Evolutionary conservation across 2,888 invertebrate genomes (phyloP), one percentile per base, ranked within the genome.

Genomic region (Cecidostiba fungosa): DNA sequence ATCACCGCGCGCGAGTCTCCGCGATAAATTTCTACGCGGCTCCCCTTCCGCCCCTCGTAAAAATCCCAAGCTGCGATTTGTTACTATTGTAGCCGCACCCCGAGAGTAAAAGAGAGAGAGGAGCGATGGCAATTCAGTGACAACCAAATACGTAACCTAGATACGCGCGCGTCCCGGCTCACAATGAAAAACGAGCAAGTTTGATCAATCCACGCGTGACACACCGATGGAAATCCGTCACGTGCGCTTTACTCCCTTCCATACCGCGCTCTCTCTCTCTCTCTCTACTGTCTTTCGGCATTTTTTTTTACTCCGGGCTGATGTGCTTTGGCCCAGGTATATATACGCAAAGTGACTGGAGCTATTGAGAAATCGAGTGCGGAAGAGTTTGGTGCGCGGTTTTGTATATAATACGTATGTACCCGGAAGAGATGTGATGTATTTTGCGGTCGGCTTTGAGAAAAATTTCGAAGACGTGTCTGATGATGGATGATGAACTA

Each of bases 201-300:
- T 88, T 88, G 88, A 91, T 90, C 88, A 90, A 90, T 89, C 88
- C 85, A 84, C 87, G 85, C 83, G 88, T 85, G 86, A 23, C 87
- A 82, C 88, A 77, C 82, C 87, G 88, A 88, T 88, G 88, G 87
- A 90, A 90, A 89, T 89, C 89, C 88, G 85, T 89, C 89, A 89
- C 87, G 84, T 82, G 74, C 23, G n/a, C n/a, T n/a, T 8, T n/a
- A 19, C 54, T 59, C 8, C n/a, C 23, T n/a, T n/a, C 8, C n/a
- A 19, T 4, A 3, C 29, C 43, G 36, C 16, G 10, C 19, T 26
- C 26, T n/a, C n/a, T n/a, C n/a, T n/a, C n/a, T n/a, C n/a, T n/a
- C n/a, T n/a, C n/a, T n/a, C n/a, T n/a, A n/a, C n/a, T 26, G 47
- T 43, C 54, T 29, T 32, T 62, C 16, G 23, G 26, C 14, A 16